Conservation (phyloP, 2,113 vertebrate genomes). For the Diphyllodes magnificus region DNA sequence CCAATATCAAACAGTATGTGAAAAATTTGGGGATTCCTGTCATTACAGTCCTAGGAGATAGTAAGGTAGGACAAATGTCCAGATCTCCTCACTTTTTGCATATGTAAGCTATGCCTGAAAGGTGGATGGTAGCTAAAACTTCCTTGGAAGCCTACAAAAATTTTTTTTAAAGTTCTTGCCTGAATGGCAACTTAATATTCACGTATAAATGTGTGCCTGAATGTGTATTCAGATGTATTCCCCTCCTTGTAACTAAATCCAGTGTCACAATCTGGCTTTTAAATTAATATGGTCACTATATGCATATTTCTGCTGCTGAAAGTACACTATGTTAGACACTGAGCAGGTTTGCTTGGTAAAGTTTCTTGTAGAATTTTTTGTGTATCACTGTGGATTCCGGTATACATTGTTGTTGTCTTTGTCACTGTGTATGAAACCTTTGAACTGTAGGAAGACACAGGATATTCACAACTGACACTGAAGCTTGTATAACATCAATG, state of each 20-base stretch:
- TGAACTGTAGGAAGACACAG: neutral
- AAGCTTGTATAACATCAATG: neutral
- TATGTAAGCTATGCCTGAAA: neutral
- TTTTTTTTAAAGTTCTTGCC: neutral
- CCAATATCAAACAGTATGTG: slow-evolving; percentile 89
- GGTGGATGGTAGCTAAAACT: neutral
- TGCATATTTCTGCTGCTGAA: neutral
- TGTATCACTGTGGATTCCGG: neutral
- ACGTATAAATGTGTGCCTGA: neutral
- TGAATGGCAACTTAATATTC: neutral
- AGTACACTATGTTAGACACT: fast-evolving
- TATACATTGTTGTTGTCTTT: neutral
- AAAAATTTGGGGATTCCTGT: slow-evolving; percentile 88
- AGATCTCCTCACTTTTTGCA: neutral
- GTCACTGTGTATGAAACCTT: neutral
- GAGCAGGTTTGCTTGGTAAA: neutral
- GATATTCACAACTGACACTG: neutral
- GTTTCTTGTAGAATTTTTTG: neutral
- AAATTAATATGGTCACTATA: neutral
- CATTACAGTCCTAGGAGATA: slow-evolving; percentile 93
- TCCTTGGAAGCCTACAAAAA: neutral
- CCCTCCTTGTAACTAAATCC: neutral
- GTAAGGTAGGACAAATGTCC: slow-evolving; percentile 80
- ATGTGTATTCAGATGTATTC: neutral
- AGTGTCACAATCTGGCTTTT: neutral